These are phyloP conservation scores for Streptopelia turtur DNA, from an alignment of 2,797 vertebrate genomes.

Conservation along the genomic window DNA sequence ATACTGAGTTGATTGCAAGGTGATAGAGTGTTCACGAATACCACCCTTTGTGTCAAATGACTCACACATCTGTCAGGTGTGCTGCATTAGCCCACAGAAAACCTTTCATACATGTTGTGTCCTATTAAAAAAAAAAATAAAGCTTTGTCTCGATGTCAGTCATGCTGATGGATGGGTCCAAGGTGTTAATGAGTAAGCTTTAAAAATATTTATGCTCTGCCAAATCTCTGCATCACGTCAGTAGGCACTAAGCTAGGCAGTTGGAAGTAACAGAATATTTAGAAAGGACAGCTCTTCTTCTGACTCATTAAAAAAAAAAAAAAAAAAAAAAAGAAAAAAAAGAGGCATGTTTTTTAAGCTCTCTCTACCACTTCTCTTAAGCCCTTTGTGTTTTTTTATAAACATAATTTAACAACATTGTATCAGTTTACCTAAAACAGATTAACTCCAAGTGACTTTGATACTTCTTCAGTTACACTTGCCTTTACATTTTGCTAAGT, in stretches of 20 bases:
- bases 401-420: constrained; percentile 76
- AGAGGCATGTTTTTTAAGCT: constrained; percentile 51
- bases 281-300: constrained; percentile 69
- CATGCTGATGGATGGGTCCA: constrained; percentile 72
- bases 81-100: constrained; percentile 72
- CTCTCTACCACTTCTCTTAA: constrained; percentile 50
- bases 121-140: constrained; percentile 64
- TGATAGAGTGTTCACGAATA: constrained; percentile 65
- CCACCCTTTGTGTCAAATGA: constrained; percentile 70
- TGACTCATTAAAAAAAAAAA: constrained; percentile 56
- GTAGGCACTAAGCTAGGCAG: constrained; percentile 66
- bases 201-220: constrained; percentile 75
- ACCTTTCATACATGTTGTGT: constrained; percentile 61
- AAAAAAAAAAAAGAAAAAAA: not conserved
- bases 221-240: constrained; percentile 69
- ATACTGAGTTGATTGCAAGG: constrained; percentile 40
- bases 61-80: constrained; percentile 80
- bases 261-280: constrained; percentile 69
- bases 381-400: constrained; percentile 54
- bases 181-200: constrained; percentile 77
- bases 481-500: constrained; percentile 70
- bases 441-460: constrained; percentile 74
- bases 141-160: constrained; percentile 77
- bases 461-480: constrained; percentile 66
- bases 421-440: constrained; percentile 78